Base-by-base conservation (phyloP, 2,888 invertebrate genomes). In the Volucella inflata region DNA sequence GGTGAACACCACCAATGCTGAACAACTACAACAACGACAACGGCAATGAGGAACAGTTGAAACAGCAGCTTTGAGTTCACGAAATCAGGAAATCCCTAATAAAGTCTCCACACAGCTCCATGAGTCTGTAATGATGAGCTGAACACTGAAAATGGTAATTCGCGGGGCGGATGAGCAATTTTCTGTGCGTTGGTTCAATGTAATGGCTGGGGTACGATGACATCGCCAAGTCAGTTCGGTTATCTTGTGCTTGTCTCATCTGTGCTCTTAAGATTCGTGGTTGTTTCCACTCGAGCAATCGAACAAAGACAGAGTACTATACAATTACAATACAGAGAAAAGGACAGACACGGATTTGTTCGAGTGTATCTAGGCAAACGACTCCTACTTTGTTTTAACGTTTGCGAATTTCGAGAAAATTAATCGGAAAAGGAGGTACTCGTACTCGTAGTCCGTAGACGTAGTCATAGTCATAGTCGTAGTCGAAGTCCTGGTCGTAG, bases 21-120 rank as follows among this genome's bases (percentile, higher is more conserved):
- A 65, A 42, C 48, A 17, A 48, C 21, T 9, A 50, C 51, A 16
- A 50, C 50, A n/a, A n/a, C n/a, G n/a, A 50, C 16, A 17, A 51
- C 51, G 51, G 6, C 51, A 51, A 30, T 30, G 6, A 50, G 11
- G 42, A n/a, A 53, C 71, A 55, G 50, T 60, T 17, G 44, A 68
- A 59, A 60, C 74, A 62, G 53, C 55, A 60, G 77, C 36, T 64
- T 78, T 68, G 50, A 70, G 67, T 72, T 71, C 64, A 71, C 44
- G 65, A 60, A 79, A 80, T 76, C 70, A 84, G 84, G 84, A 84
- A 84, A 71, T 84, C 70, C 71, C 75, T 53, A 80, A 84, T 84
- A 75, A 76, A 79, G 75, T 72, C 44, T 67, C 44, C 59, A 77
- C 48, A 76, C 75, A 75, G 59, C 60, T 70, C 38, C 17, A 55